Base-by-base conservation (phyloP, 2,113 vertebrate genomes). In the Syngnathus typhle region DNA sequence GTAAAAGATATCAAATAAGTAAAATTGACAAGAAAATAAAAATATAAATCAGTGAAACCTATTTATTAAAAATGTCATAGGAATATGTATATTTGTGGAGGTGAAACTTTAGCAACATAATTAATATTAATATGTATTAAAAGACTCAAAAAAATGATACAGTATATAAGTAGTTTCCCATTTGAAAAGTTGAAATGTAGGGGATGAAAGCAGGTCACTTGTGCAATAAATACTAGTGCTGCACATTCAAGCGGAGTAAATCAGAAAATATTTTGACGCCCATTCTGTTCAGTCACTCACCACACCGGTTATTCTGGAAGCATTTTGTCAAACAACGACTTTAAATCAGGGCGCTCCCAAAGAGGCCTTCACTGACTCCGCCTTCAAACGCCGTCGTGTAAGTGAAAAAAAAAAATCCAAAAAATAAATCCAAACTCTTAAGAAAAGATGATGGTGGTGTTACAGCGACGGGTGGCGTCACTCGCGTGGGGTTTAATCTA, bases 231-330 rank as follows among this genome's bases (percentile, higher is more conserved):
- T 8, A n/a, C 10, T 0, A 21, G 19, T 6, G 19, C 1, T 52
- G 19, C 49, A 52, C 8, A 10, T 52, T 16, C 27, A 9, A 13
- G 32, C 23, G 13, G 5, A 59, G 8, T 38, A 38, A 59, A 4
- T 39, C 16, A 59, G 7, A 1, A 13, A 8, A 3, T 19, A 59
- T 38, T 18, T 43, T 6, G 6, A 58, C 15, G 0, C 13, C 58
- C 36, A 16, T 38, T 41, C 59, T 41, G 19, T 0, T 10, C 21
- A 44, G 39, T 44, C 60, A 18, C 63, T 44, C 60, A 18, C 63
- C 72, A 60, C 72, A 75, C 78, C 78, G 80, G 78, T 83, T 85
- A 11, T 62, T 75, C 73, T 64, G 59, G 56, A 52, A 60, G 19
- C 65, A 12, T 13, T 9, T 4, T 27, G n/a, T 23, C 27, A 4